These are phyloP conservation scores for Bellardia pandia DNA, from an alignment of 2,888 invertebrate species.

Conservation along the genomic window DNA sequence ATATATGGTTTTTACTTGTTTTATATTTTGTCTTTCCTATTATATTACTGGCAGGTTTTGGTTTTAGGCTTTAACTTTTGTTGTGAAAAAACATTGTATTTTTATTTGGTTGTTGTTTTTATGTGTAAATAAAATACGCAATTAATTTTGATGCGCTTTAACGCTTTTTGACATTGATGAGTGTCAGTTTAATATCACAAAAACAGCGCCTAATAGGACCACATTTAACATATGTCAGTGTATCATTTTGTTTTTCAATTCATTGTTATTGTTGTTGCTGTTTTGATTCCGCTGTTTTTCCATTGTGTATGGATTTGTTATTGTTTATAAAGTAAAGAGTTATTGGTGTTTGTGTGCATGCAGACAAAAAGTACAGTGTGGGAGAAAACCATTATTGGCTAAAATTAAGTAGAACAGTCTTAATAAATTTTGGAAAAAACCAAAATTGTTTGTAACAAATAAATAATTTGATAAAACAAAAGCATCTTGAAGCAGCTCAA, in stretches of 20 bases:
- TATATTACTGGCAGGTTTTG: constrained; percentile 10
- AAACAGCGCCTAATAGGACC: constrained; percentile 59
- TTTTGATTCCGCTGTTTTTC: constrained; percentile 15
- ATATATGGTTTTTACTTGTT: neutral
- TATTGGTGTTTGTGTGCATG: neutral
- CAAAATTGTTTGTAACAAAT: too few species aligned
- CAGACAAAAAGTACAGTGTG: neutral
- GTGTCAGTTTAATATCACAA: constrained; percentile 65
- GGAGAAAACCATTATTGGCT: neutral
- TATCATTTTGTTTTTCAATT: constrained; percentile 41
- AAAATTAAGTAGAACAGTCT: too few species aligned
- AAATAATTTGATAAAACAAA: too few species aligned
- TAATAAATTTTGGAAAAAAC: too few species aligned
- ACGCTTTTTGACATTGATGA: constrained; percentile 64
- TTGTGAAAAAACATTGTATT: constrained; percentile 9
- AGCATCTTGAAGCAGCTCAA: too few species aligned
- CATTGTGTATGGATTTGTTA: neutral
- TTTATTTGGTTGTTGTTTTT: neutral
- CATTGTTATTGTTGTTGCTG: constrained; percentile 18
- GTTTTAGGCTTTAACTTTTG: constrained; percentile 16
- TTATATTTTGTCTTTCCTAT: neutral
- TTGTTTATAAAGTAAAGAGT: constrained; percentile 16
- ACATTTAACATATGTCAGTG: constrained; percentile 65
- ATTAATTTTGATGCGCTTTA: constrained; percentile 69
- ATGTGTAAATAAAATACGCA: constrained; percentile 54